Percentiles rank a stretch among this genome's conserved stretches.
Evolutionary conservation across 2,113 vertebrate genomes (phyloP).

Genomic region (Platanista minor): DNA sequence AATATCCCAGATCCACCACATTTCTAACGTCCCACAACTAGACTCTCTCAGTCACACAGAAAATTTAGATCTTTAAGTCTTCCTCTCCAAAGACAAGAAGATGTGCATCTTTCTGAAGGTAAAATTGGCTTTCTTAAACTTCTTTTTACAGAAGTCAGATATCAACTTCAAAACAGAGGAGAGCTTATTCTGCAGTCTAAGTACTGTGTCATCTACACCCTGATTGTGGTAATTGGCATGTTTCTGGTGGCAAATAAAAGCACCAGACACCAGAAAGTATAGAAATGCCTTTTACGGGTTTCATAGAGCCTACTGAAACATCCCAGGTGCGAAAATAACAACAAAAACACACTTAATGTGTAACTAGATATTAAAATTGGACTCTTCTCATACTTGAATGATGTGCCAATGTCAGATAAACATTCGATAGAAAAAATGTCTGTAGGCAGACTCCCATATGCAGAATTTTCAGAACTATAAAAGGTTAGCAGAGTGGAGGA

Average conservation of each 20-base stretch:
- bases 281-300: background rate
- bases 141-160: background rate
- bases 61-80: background rate
- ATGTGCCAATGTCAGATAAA: background rate
- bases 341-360: background rate
- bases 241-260: background rate
- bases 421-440: background rate
- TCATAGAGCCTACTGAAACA: background rate
- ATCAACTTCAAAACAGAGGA: slow-evolving; percentile 13
- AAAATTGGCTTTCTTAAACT: background rate
- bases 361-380: background rate
- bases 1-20: background rate
- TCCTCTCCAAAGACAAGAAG: background rate
- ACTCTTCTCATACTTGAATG: background rate
- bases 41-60: background rate
- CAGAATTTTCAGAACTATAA: background rate
- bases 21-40: background rate
- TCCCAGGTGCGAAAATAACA: background rate
- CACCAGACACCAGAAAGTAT: background rate
- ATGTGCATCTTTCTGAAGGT: background rate
- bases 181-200: background rate
- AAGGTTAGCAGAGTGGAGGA: background rate
- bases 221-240: background rate
- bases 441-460: background rate
- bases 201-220: too few relatives aligned